Base-by-base conservation (phyloP, 2,888 invertebrate genomes). In the Sphinx pinastri region DNA sequence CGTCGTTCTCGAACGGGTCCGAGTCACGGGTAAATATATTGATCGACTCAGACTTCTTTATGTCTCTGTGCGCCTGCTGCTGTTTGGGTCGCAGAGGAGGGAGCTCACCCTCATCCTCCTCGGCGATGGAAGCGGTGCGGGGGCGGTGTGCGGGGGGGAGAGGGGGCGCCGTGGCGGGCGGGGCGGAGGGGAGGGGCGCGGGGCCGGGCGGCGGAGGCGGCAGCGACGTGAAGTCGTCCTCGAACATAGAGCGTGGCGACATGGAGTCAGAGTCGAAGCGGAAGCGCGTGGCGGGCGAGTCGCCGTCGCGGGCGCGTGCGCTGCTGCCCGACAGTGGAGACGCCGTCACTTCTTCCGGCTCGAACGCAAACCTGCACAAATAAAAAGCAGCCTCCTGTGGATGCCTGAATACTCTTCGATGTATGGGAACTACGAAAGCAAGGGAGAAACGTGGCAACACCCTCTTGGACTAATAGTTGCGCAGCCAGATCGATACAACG, bases 1-100 rank as follows among this genome's bases (percentile, higher is more conserved):
- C 97, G 79, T 97, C 97, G 69, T 97, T 97, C 77, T 98, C 98
- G 83, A 98, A 98, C 1, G 98, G 98, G 91, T 98, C 98, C 63
- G 95, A 95, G 82, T 97, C 97, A 68, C 97, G 95, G 6, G 96
- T 96, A 90, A 98, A 98, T 80, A 98, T 98, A 88, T 98, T 98
- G 11, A 98, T 96, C 5, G 98, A 98, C 84, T 98, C 98, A 0
- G 98, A 98, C 88, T 98, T 98, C 82, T 97, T 97, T 67, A 98
- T 96, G 81, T 96, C 95, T 70, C 95, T 94, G 73, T 96, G 96
- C 3, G 79, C 52, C 11, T 79, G 76, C 81, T 74, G 93, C 75
- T 88, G 87, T 38, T 85, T 94, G 68, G 82, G 79, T 74, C 88
- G 82, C 16, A 88, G 84, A 57, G 88, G 95, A 25, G 88, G 93